Percentiles rank a stretch among this genome's conserved stretches.
Evolutionary conservation across 2,113 vertebrate genomes (phyloP).

Genomic region (Microcebus griseorufus): DNA sequence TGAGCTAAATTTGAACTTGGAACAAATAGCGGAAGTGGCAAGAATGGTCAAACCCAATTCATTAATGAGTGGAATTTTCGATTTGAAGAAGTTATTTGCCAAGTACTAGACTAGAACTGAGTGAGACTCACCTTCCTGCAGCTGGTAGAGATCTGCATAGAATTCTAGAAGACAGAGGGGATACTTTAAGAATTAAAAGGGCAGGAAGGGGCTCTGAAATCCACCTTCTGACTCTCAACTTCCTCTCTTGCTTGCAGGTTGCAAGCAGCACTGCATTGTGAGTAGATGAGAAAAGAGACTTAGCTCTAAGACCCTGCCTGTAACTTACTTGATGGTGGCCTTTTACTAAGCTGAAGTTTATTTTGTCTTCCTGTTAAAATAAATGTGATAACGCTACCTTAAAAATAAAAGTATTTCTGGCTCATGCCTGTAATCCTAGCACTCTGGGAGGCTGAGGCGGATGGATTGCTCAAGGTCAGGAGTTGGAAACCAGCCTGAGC

Average conservation of each 20-base stretch:
- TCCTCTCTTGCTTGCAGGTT: not conserved
- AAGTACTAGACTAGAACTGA: not conserved
- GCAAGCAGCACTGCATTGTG: not conserved
- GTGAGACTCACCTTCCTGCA: too few species aligned
- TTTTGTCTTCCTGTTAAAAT: slow-evolving; percentile 68
- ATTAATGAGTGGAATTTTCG: not conserved
- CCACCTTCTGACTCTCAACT: not conserved
- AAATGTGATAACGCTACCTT: slow-evolving; percentile 69
- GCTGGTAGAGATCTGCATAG: not conserved
- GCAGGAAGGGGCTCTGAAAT: not conserved
- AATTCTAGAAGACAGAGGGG: not conserved
- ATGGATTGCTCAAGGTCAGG: too few species aligned
- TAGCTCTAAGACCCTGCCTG: not conserved
- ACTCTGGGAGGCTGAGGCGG: too few species aligned
- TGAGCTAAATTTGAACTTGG: not conserved
- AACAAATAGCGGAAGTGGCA: not conserved
- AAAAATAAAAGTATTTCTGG: slow-evolving; percentile 60
- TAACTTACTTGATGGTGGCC: slow-evolving; percentile 58
- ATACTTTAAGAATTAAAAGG: not conserved
- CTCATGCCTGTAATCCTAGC: too few species aligned
- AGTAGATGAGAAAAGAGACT: not conserved
- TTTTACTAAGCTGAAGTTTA: slow-evolving; percentile 63
- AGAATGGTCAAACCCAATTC: not conserved
- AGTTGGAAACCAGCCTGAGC: too few species aligned
- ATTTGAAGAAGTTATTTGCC: not conserved